Evolutionary conservation across 1,140 invertebrate species (phyloP).

Genomic region (Ganaspis sp.): DNA sequence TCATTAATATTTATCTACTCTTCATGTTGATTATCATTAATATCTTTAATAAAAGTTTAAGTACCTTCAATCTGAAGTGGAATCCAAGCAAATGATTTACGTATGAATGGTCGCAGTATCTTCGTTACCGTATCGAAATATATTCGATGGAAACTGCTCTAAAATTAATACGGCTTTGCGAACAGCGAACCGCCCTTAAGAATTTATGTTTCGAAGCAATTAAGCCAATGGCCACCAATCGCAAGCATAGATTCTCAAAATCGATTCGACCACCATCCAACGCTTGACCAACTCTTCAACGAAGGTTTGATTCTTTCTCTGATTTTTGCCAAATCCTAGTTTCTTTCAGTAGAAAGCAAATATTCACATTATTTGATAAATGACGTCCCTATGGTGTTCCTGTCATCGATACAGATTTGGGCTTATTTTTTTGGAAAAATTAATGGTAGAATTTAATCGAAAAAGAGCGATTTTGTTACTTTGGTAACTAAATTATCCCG

Average conservation of each 20-base stretch:
- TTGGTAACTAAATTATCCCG: constrained; percentile 14
- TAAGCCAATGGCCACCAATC: constrained; percentile 61
- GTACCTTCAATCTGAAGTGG: neutral
- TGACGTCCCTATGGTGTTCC: too few species aligned
- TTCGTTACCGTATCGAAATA: neutral
- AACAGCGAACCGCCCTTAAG: constrained; percentile 59
- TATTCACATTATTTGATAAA: too few species aligned
- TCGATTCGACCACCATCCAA: constrained; percentile 43
- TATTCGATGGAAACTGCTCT: constrained; percentile 46
- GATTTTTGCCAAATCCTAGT: neutral
- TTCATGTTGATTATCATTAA: too few species aligned
- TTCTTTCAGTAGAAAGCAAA: neutral
- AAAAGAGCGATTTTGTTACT: neutral
- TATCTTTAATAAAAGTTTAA: too few species aligned
- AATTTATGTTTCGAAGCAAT: constrained; percentile 69
- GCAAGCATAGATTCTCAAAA: constrained; percentile 53
- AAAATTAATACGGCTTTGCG: constrained; percentile 67
- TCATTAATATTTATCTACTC: too few species aligned
- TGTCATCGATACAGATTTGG: neutral
- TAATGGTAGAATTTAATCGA: neutral
- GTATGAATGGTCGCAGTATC: neutral
- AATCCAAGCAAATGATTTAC: neutral
- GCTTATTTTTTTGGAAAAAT: neutral
- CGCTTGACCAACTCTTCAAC: neutral
- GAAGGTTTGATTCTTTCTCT: neutral